Percentiles rank a stretch among this genome's conserved stretches.
Conservation (phyloP, 2,888 invertebrate genomes). For the Venusia cambrica region DNA sequence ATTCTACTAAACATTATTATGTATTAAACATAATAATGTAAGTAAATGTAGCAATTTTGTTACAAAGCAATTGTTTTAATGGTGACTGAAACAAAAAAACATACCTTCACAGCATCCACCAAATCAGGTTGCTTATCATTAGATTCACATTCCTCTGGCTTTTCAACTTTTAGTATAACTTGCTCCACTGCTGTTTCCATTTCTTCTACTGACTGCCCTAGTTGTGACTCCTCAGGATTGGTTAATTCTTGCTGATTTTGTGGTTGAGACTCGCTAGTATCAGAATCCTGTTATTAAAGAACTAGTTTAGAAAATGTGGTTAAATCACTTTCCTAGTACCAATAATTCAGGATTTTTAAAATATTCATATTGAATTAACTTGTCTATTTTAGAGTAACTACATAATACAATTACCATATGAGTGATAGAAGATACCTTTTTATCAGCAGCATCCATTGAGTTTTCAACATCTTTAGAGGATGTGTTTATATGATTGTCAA, state of each 20-base stretch:
- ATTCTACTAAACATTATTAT: too few species aligned
- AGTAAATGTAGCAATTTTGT: too few species aligned
- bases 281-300: too few species aligned
- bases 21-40: too few species aligned
- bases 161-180: slow-evolving; percentile 11
- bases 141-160: slow-evolving; percentile 5
- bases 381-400: too few species aligned
- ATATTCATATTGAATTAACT: too few species aligned
- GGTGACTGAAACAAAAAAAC: neutral
- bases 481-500: slow-evolving; percentile 17
- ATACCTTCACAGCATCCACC: slow-evolving; percentile 6
- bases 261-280: too few species aligned
- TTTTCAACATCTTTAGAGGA: slow-evolving; percentile 14
- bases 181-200: neutral
- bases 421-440: slow-evolving; percentile 8
- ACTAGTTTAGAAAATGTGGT: too few species aligned
- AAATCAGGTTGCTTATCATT: slow-evolving; percentile 1
- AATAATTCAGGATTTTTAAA: too few species aligned
- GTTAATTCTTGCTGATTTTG: slow-evolving; percentile 8
- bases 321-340: too few species aligned
- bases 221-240: slow-evolving; percentile 5
- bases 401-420: too few species aligned
- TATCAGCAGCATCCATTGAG: slow-evolving; percentile 1
- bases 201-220: neutral
- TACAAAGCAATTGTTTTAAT: too few species aligned